Conservation (phyloP, 2,797 vertebrate genomes). For the Chrysocyon brachyurus region DNA sequence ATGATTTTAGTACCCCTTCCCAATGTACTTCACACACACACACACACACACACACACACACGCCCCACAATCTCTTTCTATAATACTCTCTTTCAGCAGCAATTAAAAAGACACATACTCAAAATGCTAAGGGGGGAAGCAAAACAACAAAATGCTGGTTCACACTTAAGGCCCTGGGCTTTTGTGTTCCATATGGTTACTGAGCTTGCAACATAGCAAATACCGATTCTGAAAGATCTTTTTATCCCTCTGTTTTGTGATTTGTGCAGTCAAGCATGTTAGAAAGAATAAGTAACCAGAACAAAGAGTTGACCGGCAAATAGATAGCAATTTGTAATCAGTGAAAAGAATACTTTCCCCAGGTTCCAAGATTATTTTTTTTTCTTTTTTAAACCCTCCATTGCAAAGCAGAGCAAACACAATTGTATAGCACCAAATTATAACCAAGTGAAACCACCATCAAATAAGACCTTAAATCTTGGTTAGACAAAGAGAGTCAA, state of each 20-base stretch:
- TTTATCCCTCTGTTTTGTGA: constrained; percentile 73
- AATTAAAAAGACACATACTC: constrained; percentile 34
- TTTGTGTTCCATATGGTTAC: constrained; percentile 59
- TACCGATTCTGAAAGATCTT: constrained; percentile 59
- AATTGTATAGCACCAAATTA: constrained; percentile 57
- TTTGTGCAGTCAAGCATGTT: constrained; percentile 74
- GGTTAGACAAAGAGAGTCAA: background rate
- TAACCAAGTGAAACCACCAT: constrained; percentile 37
- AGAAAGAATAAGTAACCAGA: constrained; percentile 75
- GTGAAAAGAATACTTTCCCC: constrained; percentile 65
- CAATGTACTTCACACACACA: background rate
- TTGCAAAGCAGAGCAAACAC: constrained; percentile 47
- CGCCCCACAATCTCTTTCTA: background rate
- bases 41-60: background rate
- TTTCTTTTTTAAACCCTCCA: constrained; percentile 49
- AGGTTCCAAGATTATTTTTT: constrained; percentile 53
- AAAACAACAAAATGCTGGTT: constrained; percentile 46
- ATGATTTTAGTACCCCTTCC: background rate
- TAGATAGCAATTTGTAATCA: constrained; percentile 68
- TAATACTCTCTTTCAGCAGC: constrained; percentile 3
- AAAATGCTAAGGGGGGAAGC: constrained; percentile 57
- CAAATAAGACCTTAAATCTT: constrained; percentile 66
- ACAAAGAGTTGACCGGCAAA: constrained; percentile 67
- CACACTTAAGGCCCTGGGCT: constrained; percentile 28
- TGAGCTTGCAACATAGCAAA: constrained; percentile 65